Conservation (phyloP, 2,797 vertebrate genomes). For the Notamacropus eugenii region DNA sequence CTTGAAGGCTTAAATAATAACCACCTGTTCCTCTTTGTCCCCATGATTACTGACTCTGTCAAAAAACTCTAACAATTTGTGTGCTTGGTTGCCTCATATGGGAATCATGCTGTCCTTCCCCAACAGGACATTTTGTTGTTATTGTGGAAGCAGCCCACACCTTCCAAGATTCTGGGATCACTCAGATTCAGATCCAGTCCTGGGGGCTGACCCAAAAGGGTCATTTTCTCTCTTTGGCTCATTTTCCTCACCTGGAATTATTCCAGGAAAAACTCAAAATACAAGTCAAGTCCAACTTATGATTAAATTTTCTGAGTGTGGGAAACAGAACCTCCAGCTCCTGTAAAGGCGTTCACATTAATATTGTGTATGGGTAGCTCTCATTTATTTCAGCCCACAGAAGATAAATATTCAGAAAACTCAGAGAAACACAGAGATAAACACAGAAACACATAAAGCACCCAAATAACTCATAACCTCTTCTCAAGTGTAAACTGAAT, state of each 20-base stretch:
- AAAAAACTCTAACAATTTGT: conserved; percentile 42
- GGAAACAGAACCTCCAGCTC: background rate
- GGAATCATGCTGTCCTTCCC: background rate
- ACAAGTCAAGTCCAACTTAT: background rate
- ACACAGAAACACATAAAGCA: background rate
- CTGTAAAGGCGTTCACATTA: background rate
- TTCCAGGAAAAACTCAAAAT: conserved; percentile 4
- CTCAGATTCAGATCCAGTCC: background rate
- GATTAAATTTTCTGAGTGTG: background rate
- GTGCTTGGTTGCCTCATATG: conserved; percentile 21
- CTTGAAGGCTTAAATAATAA: conserved; percentile 28
- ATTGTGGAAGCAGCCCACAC: background rate
- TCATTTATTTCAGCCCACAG: background rate
- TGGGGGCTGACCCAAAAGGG: background rate
- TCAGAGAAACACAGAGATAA: background rate
- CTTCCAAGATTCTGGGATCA: conserved; percentile 2
- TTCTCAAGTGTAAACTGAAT: background rate
- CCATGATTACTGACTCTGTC: background rate
- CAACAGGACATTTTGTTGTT: background rate
- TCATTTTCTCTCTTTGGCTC: background rate
- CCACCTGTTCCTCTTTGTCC: conserved; percentile 22
- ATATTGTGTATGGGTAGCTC: background rate
- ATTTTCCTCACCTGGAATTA: background rate
- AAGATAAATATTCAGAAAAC: background rate
- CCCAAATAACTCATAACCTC: background rate